A percentile compares a stretch with the other conserved stretches of the same genome.
phyloP scores from a whole-genome alignment of 2,113 vertebrate genomes.

The Periophthalmus modestus region DNA sequence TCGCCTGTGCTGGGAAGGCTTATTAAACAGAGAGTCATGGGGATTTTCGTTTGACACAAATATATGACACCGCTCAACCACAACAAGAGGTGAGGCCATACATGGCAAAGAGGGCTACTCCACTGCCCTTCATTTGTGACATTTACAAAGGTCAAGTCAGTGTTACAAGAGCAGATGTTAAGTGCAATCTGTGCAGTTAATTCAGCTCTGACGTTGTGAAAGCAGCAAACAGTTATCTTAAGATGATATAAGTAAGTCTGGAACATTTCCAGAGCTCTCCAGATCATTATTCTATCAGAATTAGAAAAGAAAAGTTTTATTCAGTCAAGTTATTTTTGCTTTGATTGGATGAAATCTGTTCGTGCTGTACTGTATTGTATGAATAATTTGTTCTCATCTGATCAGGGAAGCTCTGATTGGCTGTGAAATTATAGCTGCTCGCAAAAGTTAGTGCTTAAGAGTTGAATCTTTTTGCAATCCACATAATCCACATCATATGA shows the following conservation, averaged over 20 bases:
- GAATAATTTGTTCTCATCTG: background rate
- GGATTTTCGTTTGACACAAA: background rate
- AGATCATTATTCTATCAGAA: background rate
- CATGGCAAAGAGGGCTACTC: background rate
- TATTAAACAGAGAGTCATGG: background rate
- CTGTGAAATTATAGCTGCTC: background rate
- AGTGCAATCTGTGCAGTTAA: background rate
- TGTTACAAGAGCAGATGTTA: background rate
- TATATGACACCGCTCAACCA: background rate
- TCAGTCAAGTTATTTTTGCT: background rate
- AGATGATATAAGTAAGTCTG: background rate
- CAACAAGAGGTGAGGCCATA: constrained; percentile 2
- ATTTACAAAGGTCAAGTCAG: constrained; percentile 6
- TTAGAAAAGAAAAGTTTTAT: background rate
- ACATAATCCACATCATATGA: background rate
- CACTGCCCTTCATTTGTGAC: background rate
- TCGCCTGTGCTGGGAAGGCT: background rate
- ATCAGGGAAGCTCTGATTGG: background rate
- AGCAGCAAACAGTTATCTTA: background rate
- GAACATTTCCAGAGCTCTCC: background rate
- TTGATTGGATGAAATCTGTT: background rate
- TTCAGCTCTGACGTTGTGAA: background rate
- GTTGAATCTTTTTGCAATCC: background rate
- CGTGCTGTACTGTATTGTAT: background rate
- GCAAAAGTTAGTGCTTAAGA: background rate